A percentile compares a stretch with the other conserved stretches of the same genome.
Conservation (phyloP, 2,797 vertebrate species). For the Mormyrops attenuatus region DNA sequence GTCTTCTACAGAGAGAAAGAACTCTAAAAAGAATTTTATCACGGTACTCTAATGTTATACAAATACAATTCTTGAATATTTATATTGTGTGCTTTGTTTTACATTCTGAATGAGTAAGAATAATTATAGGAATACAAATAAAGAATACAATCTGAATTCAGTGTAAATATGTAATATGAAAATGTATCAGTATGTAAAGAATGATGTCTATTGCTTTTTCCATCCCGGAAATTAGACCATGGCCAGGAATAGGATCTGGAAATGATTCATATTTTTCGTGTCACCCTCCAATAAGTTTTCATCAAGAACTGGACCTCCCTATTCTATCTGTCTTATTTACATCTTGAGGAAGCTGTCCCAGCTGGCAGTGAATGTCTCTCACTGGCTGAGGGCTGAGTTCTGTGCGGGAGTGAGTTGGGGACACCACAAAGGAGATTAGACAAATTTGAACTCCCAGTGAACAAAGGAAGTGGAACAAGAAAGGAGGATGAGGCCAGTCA, state of each 20-base stretch:
- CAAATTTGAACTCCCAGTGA: slow-evolving; percentile 12
- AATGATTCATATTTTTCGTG: background rate
- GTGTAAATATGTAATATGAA: background rate
- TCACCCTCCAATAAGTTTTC: background rate
- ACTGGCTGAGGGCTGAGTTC: background rate
- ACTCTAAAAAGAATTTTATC: background rate
- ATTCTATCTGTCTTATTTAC: background rate
- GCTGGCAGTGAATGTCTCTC: background rate
- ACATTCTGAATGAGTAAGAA: background rate
- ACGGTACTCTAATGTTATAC: background rate
- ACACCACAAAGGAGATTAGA: slow-evolving; percentile 20
- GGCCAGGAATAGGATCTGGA: background rate
- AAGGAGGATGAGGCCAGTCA: background rate
- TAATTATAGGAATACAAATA: background rate
- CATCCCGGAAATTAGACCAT: background rate
- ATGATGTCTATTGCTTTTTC: background rate
- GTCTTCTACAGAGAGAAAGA: background rate
- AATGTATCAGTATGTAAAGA: background rate
- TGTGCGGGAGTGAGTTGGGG: background rate
- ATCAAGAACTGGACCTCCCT: background rate
- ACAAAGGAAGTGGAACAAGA: slow-evolving; percentile 20
- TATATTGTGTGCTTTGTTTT: background rate
- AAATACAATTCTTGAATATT: background rate
- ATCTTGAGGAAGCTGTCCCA: background rate
- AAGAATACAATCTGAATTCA: background rate